Evolutionary conservation across 2,797 vertebrate genomes (phyloP), one percentile per base, ranked within the genome.

Genomic region (Salarias fasciatus): DNA sequence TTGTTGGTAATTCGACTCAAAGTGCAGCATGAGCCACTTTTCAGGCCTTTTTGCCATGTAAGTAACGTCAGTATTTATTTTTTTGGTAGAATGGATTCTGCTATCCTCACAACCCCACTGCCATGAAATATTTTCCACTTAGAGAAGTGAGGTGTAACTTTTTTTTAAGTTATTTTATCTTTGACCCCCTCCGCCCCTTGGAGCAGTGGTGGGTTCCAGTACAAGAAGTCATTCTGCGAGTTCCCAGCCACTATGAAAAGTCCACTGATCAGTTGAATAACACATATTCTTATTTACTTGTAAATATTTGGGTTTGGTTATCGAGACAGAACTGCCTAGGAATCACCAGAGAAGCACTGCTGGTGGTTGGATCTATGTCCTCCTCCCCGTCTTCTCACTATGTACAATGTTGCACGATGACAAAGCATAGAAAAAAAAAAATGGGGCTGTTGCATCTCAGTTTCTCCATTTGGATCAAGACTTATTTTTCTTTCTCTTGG

Each of bases 251-350:
- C 18, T 24, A 24, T 24, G 18, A 24, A 24, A 44, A 18, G 24
- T 65, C 56, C 24, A 37, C 30, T 12, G 36, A 62, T 53, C 62
- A 70, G 41, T 35, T 24, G 47, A 57, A 38, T 36, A n/a, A 53
- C 24, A 51, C 12, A 43, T n/a, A n/a, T n/a, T n/a, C 35, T 70
- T 48, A 72, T 91, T 88, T 83, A 80, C 85, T 84, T 96, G 94
- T 95, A 96, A 87, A 95, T 95, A 94, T 82, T 83, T 80, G 86
- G 82, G 84, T 85, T 82, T 24, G 3, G 18, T 24, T 3, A 18
- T n/a, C n/a, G 18, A 24, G 18, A 24, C 24, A 18, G 18, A 2
- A 85, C 90, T 77, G 74, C 88, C 84, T 92, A 78, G 3, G 77
- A 75, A 80, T 81, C 79, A 75, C 89, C 77, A 63, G 55, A 90